These are phyloP conservation scores for Drosophila anomelani DNA, from an alignment of 2,888 invertebrate genomes.

Conservation along the genomic window DNA sequence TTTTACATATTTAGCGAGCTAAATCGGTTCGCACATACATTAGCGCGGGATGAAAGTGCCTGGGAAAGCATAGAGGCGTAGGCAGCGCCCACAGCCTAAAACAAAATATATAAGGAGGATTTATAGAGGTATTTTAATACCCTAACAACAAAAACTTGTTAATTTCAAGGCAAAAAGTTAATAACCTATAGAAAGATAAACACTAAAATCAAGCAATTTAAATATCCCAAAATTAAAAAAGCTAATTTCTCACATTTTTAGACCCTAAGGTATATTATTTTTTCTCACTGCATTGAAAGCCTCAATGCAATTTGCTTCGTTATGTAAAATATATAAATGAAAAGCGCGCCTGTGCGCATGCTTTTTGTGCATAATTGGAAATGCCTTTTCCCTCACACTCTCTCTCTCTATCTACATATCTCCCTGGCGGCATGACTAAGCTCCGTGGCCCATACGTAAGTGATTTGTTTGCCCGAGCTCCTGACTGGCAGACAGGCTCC, in stretches of 20 bases:
- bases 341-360: conserved; percentile 35
- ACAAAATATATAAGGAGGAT: background rate
- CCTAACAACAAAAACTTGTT: no score
- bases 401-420: background rate
- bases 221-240: no score
- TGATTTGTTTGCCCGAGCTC: conserved; percentile 55
- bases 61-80: conserved; percentile 13
- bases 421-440: conserved; percentile 46
- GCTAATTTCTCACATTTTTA: background rate
- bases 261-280: background rate
- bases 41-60: conserved; percentile 42
- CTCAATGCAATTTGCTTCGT: conserved; percentile 16
- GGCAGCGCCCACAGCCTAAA: conserved; percentile 25
- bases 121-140: no score
- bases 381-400: conserved; percentile 35
- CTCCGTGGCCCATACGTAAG: conserved; percentile 48
- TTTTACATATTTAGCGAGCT: conserved; percentile 41
- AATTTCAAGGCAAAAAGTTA: no score
- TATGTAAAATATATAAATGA: conserved; percentile 40
- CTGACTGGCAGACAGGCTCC: conserved; percentile 39
- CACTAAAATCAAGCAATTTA: no score
- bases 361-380: conserved; percentile 51
- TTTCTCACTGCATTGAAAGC: background rate
- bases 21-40: conserved; percentile 52
- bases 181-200: no score